Conservation (phyloP, 2,888 invertebrate genomes). For the Watsonalla binaria region DNA sequence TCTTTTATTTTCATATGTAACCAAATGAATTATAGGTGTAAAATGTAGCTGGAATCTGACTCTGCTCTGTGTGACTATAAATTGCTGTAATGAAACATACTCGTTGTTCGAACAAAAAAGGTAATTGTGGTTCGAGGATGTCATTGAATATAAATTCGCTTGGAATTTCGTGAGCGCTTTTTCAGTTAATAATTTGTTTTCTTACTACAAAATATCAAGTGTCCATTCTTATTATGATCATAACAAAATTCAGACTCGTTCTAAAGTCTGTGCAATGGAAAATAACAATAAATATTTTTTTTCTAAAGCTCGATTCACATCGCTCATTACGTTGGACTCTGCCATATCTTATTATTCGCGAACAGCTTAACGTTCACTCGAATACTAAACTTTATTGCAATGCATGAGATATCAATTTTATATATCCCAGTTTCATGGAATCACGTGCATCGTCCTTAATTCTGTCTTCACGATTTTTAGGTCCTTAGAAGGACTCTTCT, state of each 20-base stretch:
- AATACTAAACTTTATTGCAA: slow-evolving; percentile 28
- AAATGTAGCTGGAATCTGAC: slow-evolving; percentile 59
- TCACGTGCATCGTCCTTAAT: slow-evolving; percentile 40
- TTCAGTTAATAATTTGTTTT: neutral
- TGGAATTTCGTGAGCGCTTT: slow-evolving; percentile 1
- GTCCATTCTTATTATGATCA: slow-evolving; percentile 16
- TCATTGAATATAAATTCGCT: slow-evolving; percentile 31
- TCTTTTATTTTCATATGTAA: slow-evolving; percentile 56
- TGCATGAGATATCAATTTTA: slow-evolving; percentile 25
- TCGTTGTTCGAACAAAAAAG: slow-evolving; percentile 37
- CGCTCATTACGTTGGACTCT: slow-evolving; percentile 51
- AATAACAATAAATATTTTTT: slow-evolving; percentile 47
- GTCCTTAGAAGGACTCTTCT: slow-evolving; percentile 46
- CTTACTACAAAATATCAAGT: neutral
- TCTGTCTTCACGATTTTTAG: slow-evolving; percentile 58
- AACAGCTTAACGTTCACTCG: slow-evolving; percentile 25
- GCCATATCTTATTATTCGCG: slow-evolving; percentile 54
- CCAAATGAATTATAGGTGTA: slow-evolving; percentile 65
- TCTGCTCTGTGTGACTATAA: slow-evolving; percentile 55
- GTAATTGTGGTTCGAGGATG: slow-evolving; percentile 42
- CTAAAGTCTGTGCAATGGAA: slow-evolving; percentile 39
- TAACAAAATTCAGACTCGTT: slow-evolving; percentile 30
- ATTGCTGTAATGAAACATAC: slow-evolving; percentile 53
- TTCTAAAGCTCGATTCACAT: slow-evolving; percentile 43
- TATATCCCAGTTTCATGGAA: slow-evolving; percentile 21